These are phyloP conservation scores for Xanthia icteritia DNA, from an alignment of 2,888 invertebrate genomes.

Conservation along the genomic window DNA sequence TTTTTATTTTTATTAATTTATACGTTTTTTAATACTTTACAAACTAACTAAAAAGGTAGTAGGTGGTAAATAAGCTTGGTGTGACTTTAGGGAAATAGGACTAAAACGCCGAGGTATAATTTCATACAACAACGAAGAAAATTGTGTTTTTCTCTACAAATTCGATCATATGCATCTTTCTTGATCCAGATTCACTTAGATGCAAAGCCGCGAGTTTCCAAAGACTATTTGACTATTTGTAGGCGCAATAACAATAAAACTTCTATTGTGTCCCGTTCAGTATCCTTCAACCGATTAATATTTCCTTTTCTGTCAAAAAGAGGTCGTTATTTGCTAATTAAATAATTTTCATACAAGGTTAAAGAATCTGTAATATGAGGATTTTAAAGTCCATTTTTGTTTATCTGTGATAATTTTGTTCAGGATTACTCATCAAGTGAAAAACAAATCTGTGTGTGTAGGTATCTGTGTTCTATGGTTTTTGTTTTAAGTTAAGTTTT, in stretches of 20 bases:
- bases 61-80: neutral
- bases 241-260: too few relatives aligned
- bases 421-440: neutral
- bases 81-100: neutral
- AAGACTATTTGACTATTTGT: too few relatives aligned
- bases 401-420: constrained; percentile 4
- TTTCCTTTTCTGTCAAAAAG: neutral
- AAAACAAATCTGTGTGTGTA: neutral
- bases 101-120: neutral
- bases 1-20: neutral
- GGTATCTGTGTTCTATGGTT: too few relatives aligned
- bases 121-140: neutral
- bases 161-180: neutral
- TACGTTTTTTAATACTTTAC: neutral
- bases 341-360: constrained; percentile 6
- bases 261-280: neutral
- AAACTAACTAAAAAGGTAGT: neutral
- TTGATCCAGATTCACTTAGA: neutral
- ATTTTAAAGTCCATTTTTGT: constrained; percentile 3
- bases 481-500: constrained; percentile 1
- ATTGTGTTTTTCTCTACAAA: neutral
- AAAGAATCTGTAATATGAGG: neutral
- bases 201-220: neutral
- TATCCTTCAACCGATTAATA: too few relatives aligned
- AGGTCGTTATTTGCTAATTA: neutral